phyloP scores from a whole-genome alignment of 2,888 invertebrate species.

The Zaprionus bogoriensis region DNA sequence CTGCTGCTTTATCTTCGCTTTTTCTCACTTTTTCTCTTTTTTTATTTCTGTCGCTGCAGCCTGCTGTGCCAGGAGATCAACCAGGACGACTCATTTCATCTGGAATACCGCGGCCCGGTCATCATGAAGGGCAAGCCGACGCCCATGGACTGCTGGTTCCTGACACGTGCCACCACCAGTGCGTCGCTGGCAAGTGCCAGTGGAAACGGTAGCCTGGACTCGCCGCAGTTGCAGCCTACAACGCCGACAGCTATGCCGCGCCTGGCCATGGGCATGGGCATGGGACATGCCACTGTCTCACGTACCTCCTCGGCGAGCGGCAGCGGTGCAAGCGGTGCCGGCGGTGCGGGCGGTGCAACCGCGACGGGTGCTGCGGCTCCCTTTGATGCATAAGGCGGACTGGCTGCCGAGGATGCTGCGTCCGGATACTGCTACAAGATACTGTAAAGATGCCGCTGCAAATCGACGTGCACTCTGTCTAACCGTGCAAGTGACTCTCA shows the following conservation, averaged over 20 bases:
- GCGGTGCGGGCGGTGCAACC: conserved; percentile 13
- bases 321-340: conserved; percentile 14
- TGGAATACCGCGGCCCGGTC: conserved; percentile 94
- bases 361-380: conserved; percentile 35
- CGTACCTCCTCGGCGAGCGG: conserved; percentile 67
- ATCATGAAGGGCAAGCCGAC: conserved; percentile 96
- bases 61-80: conserved; percentile 91
- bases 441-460: conserved; percentile 67
- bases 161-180: conserved; percentile 84
- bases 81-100: conserved; percentile 91
- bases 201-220: conserved; percentile 73
- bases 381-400: conserved; percentile 68
- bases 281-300: conserved; percentile 62
- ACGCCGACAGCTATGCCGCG: conserved; percentile 60
- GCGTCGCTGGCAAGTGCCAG: conserved; percentile 49
- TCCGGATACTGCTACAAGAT: conserved; percentile 78
- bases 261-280: conserved; percentile 35
- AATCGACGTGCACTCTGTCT: conserved; percentile 44
- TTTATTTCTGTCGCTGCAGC: conserved; percentile 84
- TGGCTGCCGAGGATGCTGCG: conserved; percentile 55
- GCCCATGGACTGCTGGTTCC: conserved; percentile 96
- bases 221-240: conserved; percentile 66
- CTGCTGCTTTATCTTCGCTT: too few species aligned
- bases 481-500: conserved; percentile 33
- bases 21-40: conserved; percentile 6